Base-by-base conservation (phyloP, 1,140 invertebrate genomes). In the Hesperophylax magnus region DNA sequence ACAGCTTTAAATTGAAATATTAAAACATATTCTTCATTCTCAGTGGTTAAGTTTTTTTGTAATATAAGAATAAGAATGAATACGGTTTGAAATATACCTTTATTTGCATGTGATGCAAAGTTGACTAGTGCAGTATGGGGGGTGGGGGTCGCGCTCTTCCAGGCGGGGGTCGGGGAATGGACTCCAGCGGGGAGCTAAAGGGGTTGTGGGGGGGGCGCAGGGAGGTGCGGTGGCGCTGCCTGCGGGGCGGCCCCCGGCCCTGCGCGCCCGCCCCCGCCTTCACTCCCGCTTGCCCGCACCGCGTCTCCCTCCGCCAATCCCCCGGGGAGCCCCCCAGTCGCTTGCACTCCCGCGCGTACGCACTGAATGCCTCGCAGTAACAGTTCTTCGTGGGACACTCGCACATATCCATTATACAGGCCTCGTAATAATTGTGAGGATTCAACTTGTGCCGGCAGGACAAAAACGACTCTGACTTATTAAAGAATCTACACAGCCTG, bases 381-480 rank as follows among this genome's bases (percentile, higher is more conserved):
- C 97, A 98, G 78, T 92, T 90, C 53, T 91, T 90, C n/a, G 91
- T 91, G 1, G 94, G 93, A 89, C 97, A 98, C 86, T 97, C 96
- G 87, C 97, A 97, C 90, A 97, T 97, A 87, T 98, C 97, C 86
- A 95, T 91, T 78, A 95, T 91, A 88, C 97, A 98, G 0, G 97
- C 95, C 88, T 94, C 94, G 85, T 94, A 95, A 86, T 96, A 97
- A 86, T 95, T 94, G 63, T 91, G 90, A 47, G 93, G 93, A 86
- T 95, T 95, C 61, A 97, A 91, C 84, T 93, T 93, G 80, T 91
- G 92, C 81, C 94, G 92, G 85, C 96, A 97, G 3, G 92, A 88
- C 39, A 91, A 88, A 85, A 96, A 96, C 31, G 92, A 88, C 1
- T 90, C 88, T 53, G 90, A 91, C 80, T 87, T 89, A 53, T 87